Base-by-base conservation (phyloP, 2,888 invertebrate genomes). In the Oligia strigilis region DNA sequence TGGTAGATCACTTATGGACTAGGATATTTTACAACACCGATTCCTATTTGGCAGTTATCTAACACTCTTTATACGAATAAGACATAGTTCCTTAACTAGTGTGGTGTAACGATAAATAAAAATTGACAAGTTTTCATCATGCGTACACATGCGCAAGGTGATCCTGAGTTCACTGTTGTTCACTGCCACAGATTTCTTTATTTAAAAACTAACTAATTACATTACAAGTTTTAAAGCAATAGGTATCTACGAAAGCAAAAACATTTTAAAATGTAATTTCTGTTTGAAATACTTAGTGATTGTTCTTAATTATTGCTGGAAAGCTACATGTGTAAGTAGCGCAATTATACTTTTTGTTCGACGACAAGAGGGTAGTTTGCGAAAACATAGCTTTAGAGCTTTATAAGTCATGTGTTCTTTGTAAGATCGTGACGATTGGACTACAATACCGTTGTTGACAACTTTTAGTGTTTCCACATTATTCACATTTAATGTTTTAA, bases 41-140 rank as follows among this genome's bases (percentile, higher is more conserved):
- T 92, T 93, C 92, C 94, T 96, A 96, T 97, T 96, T 96, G 96
- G 96, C 97, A 97, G 96, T 97, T 94, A 95, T 92, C 95, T 95
- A 96, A 95, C 91, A 93, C 92, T 93, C 92, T 93, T 94, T 93
- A 91, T 90, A 92, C 86, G 90, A 90, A 91, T 91, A 92, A 92
- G 91, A 92, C 90, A 86, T 92, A 92, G 74, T 85, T 88, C 90
- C 89, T 89, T 90, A 87, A 90, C 87, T 91, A 89, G 90, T 71
- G 87, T 91, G 90, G 91, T 91, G 91, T 83, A 87, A 90, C 80
- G 90, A 82, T 89, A 94, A 95, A 95, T 92, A 87, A 94, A 81
- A 95, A 95, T 95, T 95, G 94, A 95, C 94, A 92, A 92, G 91
- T 92, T 91, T 81, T 72, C 69, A 73, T 82, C 72, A 49, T 75